Evolutionary conservation across 64 coral and sea anemone species (phyloP).

Genomic region (Porites australiensis): DNA sequence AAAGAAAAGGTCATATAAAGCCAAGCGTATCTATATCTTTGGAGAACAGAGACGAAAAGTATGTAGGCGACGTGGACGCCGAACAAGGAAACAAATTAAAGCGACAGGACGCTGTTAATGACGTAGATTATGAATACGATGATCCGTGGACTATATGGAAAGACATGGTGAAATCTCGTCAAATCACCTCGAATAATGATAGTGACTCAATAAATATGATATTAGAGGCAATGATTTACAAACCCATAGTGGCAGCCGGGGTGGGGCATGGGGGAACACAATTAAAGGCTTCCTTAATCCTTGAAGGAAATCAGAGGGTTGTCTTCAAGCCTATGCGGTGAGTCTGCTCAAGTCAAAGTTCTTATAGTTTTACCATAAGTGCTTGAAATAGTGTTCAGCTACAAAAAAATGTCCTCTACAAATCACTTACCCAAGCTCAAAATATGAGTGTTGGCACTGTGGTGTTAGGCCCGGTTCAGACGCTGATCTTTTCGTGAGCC

Average conservation of each 20-base stretch:
- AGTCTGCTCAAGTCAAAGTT: not conserved
- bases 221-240: slow-evolving; percentile 83
- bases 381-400: too few species aligned
- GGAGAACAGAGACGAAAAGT: not conserved
- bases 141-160: slow-evolving; percentile 88
- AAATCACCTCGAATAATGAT: slow-evolving; percentile 58
- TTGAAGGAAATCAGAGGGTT: slow-evolving; percentile 94
- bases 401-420: too few species aligned
- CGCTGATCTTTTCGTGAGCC: too few species aligned
- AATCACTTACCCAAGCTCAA: too few species aligned
- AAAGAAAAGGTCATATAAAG: not conserved
- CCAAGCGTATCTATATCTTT: not conserved
- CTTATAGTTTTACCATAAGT: too few species aligned
- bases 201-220: slow-evolving; percentile 69
- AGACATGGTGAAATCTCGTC: slow-evolving; percentile 82
- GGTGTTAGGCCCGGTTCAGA: too few species aligned
- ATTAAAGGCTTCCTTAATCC: slow-evolving; percentile 85
- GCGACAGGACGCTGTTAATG: slow-evolving; percentile 23
- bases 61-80: not conserved
- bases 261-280: slow-evolving; percentile 80
- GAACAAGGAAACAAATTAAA: not conserved
- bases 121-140: slow-evolving; percentile 74
- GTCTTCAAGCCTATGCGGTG: slow-evolving; percentile 96
- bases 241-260: slow-evolving; percentile 80
- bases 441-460: too few species aligned